phyloP scores from a whole-genome alignment of 1,140 invertebrate species.

The Drosophila athabasca region DNA sequence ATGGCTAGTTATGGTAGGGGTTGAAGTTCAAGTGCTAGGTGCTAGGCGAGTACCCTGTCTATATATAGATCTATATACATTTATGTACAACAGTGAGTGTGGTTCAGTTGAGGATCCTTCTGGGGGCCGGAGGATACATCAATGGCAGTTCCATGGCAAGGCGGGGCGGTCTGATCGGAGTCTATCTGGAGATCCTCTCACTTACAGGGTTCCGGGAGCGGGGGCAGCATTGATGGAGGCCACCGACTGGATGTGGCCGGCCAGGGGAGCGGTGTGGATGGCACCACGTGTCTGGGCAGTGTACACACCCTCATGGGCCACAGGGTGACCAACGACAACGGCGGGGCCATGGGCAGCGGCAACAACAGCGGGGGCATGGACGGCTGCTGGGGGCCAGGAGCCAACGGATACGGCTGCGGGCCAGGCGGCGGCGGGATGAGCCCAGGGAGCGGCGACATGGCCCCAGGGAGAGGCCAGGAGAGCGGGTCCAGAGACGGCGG shows the following conservation, averaged over 20 bases:
- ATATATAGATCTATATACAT: conserved; percentile 49
- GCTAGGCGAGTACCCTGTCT: conserved; percentile 77
- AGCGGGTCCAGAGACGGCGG: conserved; percentile 61
- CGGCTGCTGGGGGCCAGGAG: conserved; percentile 29
- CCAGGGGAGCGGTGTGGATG: conserved; percentile 84
- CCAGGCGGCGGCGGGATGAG: conserved; percentile 53
- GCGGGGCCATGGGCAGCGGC: conserved; percentile 46
- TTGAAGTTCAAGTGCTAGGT: conserved; percentile 50
- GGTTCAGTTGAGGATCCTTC: not conserved
- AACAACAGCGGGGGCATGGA: conserved; percentile 35
- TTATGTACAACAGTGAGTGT: conserved; percentile 57
- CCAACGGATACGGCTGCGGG: conserved; percentile 49
- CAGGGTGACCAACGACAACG: conserved; percentile 59
- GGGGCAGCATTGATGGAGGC: conserved; percentile 84
- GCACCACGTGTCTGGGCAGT: conserved; percentile 85
- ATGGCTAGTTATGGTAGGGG: conserved; percentile 34
- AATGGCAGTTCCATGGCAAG: conserved; percentile 56
- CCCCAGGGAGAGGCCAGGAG: conserved; percentile 64
- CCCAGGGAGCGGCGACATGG: conserved; percentile 57
- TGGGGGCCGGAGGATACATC: not conserved
- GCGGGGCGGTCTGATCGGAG: conserved; percentile 28
- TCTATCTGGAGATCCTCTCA: not conserved
- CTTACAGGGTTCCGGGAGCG: conserved; percentile 84
- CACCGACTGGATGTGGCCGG: conserved; percentile 81
- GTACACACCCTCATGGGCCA: conserved; percentile 79